Conservation (phyloP, 2,113 vertebrate genomes). For the Dicrurus megarhynchus region DNA sequence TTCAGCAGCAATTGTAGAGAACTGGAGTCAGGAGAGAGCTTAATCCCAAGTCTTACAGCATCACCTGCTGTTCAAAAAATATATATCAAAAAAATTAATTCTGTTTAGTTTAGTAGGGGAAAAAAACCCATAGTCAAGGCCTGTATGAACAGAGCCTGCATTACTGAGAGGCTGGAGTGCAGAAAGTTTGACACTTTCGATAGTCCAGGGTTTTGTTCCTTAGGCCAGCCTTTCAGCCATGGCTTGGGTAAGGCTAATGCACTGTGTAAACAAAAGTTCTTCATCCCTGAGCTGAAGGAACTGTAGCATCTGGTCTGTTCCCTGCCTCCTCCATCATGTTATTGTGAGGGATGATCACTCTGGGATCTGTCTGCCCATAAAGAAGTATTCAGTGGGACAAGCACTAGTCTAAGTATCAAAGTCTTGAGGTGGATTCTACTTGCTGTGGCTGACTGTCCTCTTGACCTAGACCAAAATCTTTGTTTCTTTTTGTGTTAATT, state of each 20-base stretch:
- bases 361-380: background rate
- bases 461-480: background rate
- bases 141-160: background rate
- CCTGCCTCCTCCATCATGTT: background rate
- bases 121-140: background rate
- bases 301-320: background rate
- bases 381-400: background rate
- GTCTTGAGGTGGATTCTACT: background rate
- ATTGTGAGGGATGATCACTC: background rate
- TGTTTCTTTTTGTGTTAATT: background rate
- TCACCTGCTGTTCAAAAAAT: constrained; percentile 65
- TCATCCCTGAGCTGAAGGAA: background rate
- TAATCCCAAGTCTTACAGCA: constrained; percentile 55
- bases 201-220: background rate
- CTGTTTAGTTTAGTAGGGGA: accelerated
- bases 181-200: background rate
- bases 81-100: background rate
- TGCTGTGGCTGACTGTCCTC: background rate
- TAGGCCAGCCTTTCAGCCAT: background rate
- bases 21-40: too few species aligned
- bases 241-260: background rate
- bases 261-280: background rate
- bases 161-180: background rate
- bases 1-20: background rate
- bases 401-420: background rate